Percentiles rank a stretch among this genome's conserved stretches.
These are phyloP conservation scores for Bubalus kerabau DNA, from an alignment of 2,113 vertebrate species.

Conservation along the genomic window DNA sequence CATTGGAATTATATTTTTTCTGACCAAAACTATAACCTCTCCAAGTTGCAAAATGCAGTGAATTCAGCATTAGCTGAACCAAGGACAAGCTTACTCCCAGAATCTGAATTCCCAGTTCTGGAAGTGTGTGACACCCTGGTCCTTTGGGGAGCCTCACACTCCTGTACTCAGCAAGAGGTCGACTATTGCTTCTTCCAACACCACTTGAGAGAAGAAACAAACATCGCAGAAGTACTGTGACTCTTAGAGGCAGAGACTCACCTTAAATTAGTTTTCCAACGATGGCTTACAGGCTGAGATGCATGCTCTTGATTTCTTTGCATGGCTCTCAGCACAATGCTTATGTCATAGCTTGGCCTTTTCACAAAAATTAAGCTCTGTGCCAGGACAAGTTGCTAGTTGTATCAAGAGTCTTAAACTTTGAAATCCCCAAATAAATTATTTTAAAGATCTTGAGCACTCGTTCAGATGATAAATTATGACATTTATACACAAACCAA, in stretches of 20 bases:
- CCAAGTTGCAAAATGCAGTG: not conserved
- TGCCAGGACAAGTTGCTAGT: constrained; percentile 38
- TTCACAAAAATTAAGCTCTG: constrained; percentile 59
- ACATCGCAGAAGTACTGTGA: not conserved
- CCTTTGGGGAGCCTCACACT: not conserved
- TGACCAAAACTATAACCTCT: not conserved
- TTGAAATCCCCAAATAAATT: constrained; percentile 29
- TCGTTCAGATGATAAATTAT: constrained; percentile 20
- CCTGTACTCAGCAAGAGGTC: not conserved
- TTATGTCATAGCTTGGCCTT: constrained; percentile 58
- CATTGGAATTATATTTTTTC: not conserved
- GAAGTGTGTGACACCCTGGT: not conserved
- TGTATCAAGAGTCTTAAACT: constrained; percentile 23
- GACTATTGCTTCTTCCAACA: not conserved
- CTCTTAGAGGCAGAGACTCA: not conserved
- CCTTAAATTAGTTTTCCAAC: not conserved
- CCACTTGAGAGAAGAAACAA: not conserved
- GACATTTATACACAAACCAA: constrained; percentile 26
- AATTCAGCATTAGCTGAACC: not conserved
- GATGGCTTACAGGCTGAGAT: not conserved
- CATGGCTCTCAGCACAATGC: constrained; percentile 11
- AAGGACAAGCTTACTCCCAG: not conserved
- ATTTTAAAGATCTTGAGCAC: constrained; percentile 45
- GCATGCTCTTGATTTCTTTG: constrained; percentile 30
- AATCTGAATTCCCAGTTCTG: not conserved